Evolutionary conservation across 2,113 vertebrate genomes (phyloP), one percentile per base, ranked within the genome.

Genomic region (Tinamus guttatus): DNA sequence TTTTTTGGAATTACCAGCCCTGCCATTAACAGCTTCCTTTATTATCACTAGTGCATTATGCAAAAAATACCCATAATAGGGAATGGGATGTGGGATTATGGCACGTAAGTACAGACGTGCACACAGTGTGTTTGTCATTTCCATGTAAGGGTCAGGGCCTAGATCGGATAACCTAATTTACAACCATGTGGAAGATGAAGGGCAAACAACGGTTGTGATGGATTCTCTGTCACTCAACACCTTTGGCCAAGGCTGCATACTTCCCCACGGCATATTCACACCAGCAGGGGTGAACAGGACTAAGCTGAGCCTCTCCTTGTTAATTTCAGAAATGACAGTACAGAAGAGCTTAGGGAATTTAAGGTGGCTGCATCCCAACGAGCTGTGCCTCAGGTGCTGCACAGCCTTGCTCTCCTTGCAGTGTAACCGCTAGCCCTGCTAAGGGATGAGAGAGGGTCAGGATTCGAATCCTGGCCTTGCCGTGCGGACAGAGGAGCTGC

Each of bases 401-500:
- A 1, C 3, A 19, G 19, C 38, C 51, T 32, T 36, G 5, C 9
- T 34, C 41, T 7, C 1, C 0, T 1, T 59, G 20, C 19, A 58
- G 1, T 8, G 1, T 3, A 73, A 7, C 3, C 56, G 40, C 49
- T 52, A 5, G 7, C 2, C 20, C 49, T 49, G 22, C 34, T 76
- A 2, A 38, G 34, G 18, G 11, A 14, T 9, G 24, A 13, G 1
- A 30, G 20, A 45, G n/a, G 20, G 4, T 67, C 47, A 60, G 58
- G 28, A 68, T 49, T 0, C 43, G 58, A 47, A 40, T 22, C 2
- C 34, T 40, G 22, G 43, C 21, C 32, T 77, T 47, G 7, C 32
- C 7, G 0, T 3, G 11, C 5, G 12, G 20, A 11, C 25, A 0
- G 4, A 52, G n/a, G 0, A 62, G 21, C 34, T 90, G 25, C 34